Evolutionary conservation across 2,113 vertebrate genomes (phyloP), one percentile per base, ranked within the genome.

Genomic region (Lipotes vexillifer): DNA sequence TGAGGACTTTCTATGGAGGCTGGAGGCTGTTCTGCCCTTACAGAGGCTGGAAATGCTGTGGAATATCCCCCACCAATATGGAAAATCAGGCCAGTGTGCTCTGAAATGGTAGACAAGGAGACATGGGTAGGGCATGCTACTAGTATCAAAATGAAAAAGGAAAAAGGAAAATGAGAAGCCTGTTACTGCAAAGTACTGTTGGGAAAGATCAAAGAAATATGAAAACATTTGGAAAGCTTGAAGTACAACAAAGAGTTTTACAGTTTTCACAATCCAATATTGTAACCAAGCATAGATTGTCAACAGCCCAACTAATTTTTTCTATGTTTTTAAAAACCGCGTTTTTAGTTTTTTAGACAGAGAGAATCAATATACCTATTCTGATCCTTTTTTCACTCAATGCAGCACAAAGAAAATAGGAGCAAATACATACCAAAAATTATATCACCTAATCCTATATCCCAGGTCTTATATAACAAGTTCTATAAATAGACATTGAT

Each of bases 321-420:
- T 90, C 75, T 31, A 20, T 84, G 4, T 69, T 87, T 38, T 71
- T 25, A 18, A 46, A 49, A 88, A 94, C 77, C 17, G 55, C 15
- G 75, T 80, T 96, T 96, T 94, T 68, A 80, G 36, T 77, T 93
- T 93, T 74, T 80, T 88, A 80, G 29, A 65, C 31, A 87, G 78
- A 31, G 95, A 86, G n/a, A 96, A 78, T 85, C 72, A 94, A 80
- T 84, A 14, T 17, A 93, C 71, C 18, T 80, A 46, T 82, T 96
- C n/a, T 84, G 71, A 44, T 77, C 92, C 52, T 33, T 82, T 82
- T 96, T 77, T 77, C 17, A 81, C 75, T 95, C 83, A 83, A 38
- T 91, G 25, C 11, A 88, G 38, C 25, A 74, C 41, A 93, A 89
- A 94, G 52, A 77, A 97, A 90, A 63, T 65, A 89, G 55, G 4